A percentile compares a stretch with the other conserved stretches of the same genome.
phyloP scores from a whole-genome alignment of 1,140 invertebrate genomes.

The honey bee (Apis mellifera) region DNA sequence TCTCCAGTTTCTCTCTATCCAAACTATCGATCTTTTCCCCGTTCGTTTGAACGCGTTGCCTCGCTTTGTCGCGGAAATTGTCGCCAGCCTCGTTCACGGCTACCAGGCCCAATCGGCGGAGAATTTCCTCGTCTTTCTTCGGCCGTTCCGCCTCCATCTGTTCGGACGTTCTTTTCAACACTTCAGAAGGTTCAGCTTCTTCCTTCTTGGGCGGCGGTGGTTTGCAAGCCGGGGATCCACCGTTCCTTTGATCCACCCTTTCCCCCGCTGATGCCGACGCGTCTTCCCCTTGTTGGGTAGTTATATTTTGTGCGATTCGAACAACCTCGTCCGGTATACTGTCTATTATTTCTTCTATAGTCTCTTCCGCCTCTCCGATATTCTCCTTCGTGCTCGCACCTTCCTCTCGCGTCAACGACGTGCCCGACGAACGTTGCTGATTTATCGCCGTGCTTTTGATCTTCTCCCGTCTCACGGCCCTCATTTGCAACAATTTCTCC shows the following conservation, averaged over 20 bases:
- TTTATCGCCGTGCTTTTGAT: slow-evolving; percentile 54
- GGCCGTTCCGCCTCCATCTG: slow-evolving; percentile 37
- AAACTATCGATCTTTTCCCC: slow-evolving; percentile 51
- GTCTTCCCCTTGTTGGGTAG: slow-evolving; percentile 19
- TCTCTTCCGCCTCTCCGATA: slow-evolving; percentile 12
- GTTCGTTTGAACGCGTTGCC: slow-evolving; percentile 41
- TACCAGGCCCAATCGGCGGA: slow-evolving; percentile 71
- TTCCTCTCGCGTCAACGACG: slow-evolving; percentile 40
- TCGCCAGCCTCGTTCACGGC: slow-evolving; percentile 70
- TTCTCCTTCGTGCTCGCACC: slow-evolving; percentile 18
- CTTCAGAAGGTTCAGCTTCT: background rate
- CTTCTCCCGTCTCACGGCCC: slow-evolving; percentile 70
- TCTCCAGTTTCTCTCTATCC: slow-evolving; percentile 74
- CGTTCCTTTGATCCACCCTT: background rate
- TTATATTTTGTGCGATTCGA: slow-evolving; percentile 63
- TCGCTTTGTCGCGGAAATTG: slow-evolving; percentile 34
- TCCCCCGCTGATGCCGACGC: background rate
- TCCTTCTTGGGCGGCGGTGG: background rate
- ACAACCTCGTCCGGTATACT: slow-evolving; percentile 74
- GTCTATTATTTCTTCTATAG: slow-evolving; percentile 72
- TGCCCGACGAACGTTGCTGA: slow-evolving; percentile 52
- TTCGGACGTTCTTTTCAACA: background rate
- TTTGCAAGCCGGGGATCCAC: background rate
- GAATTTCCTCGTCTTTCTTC: slow-evolving; percentile 73
- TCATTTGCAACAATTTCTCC: slow-evolving; percentile 72